Conservation (phyloP, 30 jellyfish, hydroid and myxozoan genomes). For the Rhopilema esculentum region DNA sequence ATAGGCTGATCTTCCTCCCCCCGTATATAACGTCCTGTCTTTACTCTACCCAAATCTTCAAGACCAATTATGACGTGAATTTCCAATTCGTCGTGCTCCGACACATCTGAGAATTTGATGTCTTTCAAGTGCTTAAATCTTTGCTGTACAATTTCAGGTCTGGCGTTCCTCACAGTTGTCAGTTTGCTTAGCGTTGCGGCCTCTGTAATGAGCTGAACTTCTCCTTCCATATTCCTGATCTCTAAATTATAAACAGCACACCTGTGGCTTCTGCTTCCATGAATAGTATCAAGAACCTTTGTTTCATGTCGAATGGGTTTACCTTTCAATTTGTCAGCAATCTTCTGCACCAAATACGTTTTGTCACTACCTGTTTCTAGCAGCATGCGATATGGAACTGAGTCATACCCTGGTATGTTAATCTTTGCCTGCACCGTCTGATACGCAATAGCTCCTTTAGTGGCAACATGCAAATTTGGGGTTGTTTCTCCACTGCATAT, state of each 20-base stretch:
- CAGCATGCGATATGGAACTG: slow-evolving; percentile 54
- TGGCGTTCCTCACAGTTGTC: too few relatives aligned
- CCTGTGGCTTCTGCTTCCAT: slow-evolving; percentile 22
- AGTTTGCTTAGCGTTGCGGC: too few relatives aligned
- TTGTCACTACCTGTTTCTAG: slow-evolving; percentile 51
- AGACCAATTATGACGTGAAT: too few relatives aligned
- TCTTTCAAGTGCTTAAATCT: too few relatives aligned
- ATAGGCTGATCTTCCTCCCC: too few relatives aligned
- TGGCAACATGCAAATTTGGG: slow-evolving; percentile 12
- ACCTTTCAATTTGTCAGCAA: slow-evolving; percentile 35
- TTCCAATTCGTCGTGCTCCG: too few relatives aligned
- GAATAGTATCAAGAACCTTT: not conserved
- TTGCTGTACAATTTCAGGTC: too few relatives aligned
- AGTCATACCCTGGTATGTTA: slow-evolving; percentile 31
- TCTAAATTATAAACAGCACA: slow-evolving; percentile 26
- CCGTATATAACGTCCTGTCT: too few relatives aligned
- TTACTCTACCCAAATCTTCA: too few relatives aligned
- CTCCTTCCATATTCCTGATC: slow-evolving; percentile 28
- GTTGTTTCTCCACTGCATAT: slow-evolving; percentile 23
- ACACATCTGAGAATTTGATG: too few relatives aligned
- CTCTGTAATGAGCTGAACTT: too few relatives aligned
- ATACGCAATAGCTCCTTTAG: slow-evolving; percentile 58
- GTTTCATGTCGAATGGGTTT: slow-evolving; percentile 34
- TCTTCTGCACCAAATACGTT: slow-evolving; percentile 30
- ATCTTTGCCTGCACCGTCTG: slow-evolving; percentile 54